Percentiles rank a stretch among this genome's conserved stretches.
These are phyloP conservation scores for Labrus mixtus DNA, from an alignment of 2,113 vertebrate species.

Conservation along the genomic window DNA sequence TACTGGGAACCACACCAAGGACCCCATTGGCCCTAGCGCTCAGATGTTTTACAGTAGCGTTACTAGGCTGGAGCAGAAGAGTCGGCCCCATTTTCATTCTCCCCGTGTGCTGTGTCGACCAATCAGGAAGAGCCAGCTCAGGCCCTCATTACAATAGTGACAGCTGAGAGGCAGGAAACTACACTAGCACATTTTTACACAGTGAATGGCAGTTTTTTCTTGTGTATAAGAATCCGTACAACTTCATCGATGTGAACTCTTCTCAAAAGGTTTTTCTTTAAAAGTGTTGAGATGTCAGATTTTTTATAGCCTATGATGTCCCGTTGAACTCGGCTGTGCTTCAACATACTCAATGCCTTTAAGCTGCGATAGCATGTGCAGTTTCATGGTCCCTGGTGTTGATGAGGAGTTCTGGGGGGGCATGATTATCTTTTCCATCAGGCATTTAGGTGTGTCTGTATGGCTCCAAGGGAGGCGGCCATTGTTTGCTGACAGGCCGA, in stretches of 20 bases:
- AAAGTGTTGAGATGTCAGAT: conserved; percentile 72
- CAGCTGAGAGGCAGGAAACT: conserved; percentile 8
- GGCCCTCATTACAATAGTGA: conserved; percentile 25
- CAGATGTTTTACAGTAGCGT: conserved; percentile 53
- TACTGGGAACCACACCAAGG: conserved; percentile 28
- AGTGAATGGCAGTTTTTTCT: not conserved
- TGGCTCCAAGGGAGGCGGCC: conserved; percentile 70
- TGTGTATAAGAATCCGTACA: no score
- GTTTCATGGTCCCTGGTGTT: conserved; percentile 84
- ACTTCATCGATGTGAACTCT: not conserved
- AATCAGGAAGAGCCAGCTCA: conserved; percentile 38
- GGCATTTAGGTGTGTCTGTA: conserved; percentile 83
- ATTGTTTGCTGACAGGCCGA: conserved; percentile 78
- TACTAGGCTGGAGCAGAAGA: conserved; percentile 72
- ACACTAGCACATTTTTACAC: conserved; percentile 7
- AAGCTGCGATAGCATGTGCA: conserved; percentile 74
- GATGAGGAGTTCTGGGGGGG: conserved; percentile 81
- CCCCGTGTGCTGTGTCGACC: conserved; percentile 36
- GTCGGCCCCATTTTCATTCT: conserved; percentile 33
- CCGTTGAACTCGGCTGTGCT: conserved; percentile 37
- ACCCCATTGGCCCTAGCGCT: conserved; percentile 58
- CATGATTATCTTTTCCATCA: conserved; percentile 88
- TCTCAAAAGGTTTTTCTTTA: conserved; percentile 1
- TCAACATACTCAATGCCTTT: conserved; percentile 57
- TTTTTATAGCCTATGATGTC: conserved; percentile 39